Percentiles rank a stretch among this genome's conserved stretches.
Evolutionary conservation across 30 jellyfish, hydroid and myxozoan genomes (phyloP).

Genomic region (Aurelia aurita complex sp. Pacific): DNA sequence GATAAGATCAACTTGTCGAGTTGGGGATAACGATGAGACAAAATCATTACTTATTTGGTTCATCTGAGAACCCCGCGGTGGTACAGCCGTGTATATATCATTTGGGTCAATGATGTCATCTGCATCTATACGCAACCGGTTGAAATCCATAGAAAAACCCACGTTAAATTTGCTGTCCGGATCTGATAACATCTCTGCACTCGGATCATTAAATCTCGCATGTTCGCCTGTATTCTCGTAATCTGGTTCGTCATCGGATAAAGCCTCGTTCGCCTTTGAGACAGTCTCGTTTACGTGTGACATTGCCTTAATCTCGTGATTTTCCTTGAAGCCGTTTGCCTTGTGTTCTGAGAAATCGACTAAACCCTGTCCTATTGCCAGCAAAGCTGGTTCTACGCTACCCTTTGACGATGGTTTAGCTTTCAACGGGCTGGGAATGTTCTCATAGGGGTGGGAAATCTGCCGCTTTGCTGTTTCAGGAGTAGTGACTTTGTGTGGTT

Average conservation of each 20-base stretch:
- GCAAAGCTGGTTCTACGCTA: too few species aligned
- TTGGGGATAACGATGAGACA: not conserved
- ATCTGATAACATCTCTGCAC: not conserved
- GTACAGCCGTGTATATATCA: constrained; percentile 15
- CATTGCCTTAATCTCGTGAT: too few species aligned
- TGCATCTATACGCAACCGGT: constrained; percentile 43
- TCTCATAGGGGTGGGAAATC: constrained; percentile 22
- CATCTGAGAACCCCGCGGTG: constrained; percentile 7
- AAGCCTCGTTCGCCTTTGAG: too few species aligned
- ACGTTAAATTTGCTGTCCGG: not conserved
- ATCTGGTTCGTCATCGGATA: not conserved
- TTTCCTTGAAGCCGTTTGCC: too few species aligned
- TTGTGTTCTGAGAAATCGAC: too few species aligned
- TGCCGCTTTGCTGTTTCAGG: constrained; percentile 9
- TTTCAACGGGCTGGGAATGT: constrained; percentile 36
- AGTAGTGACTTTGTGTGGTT: not conserved
- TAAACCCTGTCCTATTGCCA: too few species aligned
- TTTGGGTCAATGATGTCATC: constrained; percentile 15
- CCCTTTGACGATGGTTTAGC: not conserved
- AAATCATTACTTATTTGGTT: constrained; percentile 1
- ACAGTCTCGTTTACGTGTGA: too few species aligned
- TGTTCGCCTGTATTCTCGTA: constrained; percentile 6
- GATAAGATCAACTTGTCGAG: not conserved
- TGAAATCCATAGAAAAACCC: constrained; percentile 30
- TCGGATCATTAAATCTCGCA: not conserved